Evolutionary conservation across 2,113 vertebrate genomes (phyloP).

Genomic region (Psittacus erithacus): DNA sequence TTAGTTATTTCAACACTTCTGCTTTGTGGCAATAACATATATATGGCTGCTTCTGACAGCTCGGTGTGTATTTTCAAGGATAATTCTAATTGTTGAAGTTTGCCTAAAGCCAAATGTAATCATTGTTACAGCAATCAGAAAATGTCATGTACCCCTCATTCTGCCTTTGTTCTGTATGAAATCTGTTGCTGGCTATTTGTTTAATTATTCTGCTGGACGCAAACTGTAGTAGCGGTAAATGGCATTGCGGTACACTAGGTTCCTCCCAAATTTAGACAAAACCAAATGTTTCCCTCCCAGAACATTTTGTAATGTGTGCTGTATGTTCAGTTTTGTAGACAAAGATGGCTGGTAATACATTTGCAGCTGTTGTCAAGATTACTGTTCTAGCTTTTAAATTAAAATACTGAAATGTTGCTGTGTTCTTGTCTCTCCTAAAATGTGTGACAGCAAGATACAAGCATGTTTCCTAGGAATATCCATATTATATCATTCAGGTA

Average conservation of each 20-base stretch:
- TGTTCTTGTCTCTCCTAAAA: conserved; percentile 7
- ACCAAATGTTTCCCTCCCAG: not conserved
- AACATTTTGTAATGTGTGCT: not conserved
- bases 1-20: not conserved
- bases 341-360: not conserved
- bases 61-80: not conserved
- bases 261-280: not conserved
- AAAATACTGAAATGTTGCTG: conserved; percentile 7
- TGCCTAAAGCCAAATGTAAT: not conserved
- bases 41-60: not conserved
- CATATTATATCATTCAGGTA: not conserved
- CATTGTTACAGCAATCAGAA: not conserved
- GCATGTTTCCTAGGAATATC: not conserved
- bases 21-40: not conserved
- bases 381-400: conserved; percentile 47
- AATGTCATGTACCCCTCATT: not conserved
- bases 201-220: not conserved
- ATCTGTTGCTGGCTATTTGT: not conserved
- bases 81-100: not conserved
- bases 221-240: not conserved
- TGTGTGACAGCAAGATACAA: not conserved
- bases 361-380: conserved; percentile 15
- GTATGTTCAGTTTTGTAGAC: not conserved
- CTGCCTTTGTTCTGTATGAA: conserved; percentile 13
- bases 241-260: not conserved